These are phyloP conservation scores for Microctenopoma steveboyesi DNA, from an alignment of 2,797 vertebrate species.

Conservation along the genomic window DNA sequence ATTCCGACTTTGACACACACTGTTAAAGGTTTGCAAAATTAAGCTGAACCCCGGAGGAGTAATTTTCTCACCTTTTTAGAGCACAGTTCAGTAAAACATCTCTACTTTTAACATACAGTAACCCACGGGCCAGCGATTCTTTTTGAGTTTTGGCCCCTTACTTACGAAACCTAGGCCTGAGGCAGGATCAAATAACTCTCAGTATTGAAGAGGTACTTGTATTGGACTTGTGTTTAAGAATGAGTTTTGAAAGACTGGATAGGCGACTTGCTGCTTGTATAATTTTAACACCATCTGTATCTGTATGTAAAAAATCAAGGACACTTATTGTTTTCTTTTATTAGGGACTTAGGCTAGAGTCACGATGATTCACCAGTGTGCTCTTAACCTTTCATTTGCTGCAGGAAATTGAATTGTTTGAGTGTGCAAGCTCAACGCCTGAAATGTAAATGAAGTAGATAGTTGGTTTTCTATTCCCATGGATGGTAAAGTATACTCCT, in stretches of 20 bases:
- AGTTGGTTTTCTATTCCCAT: slow-evolving; percentile 48
- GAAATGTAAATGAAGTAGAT: slow-evolving; percentile 56
- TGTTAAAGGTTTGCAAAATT: background rate
- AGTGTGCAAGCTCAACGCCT: slow-evolving; percentile 21
- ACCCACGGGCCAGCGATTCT: slow-evolving; percentile 16
- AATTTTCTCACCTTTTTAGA: slow-evolving; percentile 13
- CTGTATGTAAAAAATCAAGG: slow-evolving; percentile 15
- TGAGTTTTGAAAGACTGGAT: background rate
- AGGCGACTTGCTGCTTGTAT: slow-evolving; percentile 11
- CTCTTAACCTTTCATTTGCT: slow-evolving; percentile 51
- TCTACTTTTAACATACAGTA: background rate
- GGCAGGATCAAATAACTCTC: background rate
- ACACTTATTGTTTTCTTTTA: slow-evolving; percentile 18
- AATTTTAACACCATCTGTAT: slow-evolving; percentile 10
- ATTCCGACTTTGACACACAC: background rate
- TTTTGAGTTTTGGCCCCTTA: slow-evolving; percentile 27
- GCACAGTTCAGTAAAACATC: background rate
- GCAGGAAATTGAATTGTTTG: slow-evolving; percentile 47
- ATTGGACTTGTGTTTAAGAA: background rate
- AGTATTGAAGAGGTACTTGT: slow-evolving; percentile 7
- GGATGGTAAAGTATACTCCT: slow-evolving; percentile 14
- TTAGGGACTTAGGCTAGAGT: slow-evolving; percentile 23
- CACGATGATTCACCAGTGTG: slow-evolving; percentile 41
- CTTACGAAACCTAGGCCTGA: slow-evolving; percentile 28
- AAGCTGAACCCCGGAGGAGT: background rate